Evolutionary conservation across 2,113 vertebrate species (phyloP).

Genomic region (Lamprologus sp.): DNA sequence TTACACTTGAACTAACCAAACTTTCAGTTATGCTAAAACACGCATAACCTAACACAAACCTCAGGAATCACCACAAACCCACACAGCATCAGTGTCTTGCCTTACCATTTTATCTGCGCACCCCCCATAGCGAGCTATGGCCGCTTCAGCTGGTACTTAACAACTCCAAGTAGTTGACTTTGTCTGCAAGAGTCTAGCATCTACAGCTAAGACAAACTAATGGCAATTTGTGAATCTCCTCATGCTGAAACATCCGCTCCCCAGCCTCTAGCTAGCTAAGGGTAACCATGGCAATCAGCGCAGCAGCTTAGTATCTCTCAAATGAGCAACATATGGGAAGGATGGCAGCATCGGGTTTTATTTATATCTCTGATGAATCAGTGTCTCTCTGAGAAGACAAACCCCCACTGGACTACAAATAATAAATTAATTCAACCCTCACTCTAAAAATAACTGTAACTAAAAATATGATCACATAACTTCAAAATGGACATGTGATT

Average conservation of each 20-base stretch:
- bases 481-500: slow-evolving; percentile 23
- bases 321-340: not conserved
- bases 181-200: not conserved
- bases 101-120: slow-evolving; percentile 75
- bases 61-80: not conserved
- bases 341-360: not conserved
- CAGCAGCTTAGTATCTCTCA: not conserved
- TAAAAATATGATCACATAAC: not conserved
- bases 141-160: not conserved
- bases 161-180: not conserved
- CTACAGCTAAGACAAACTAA: slow-evolving; percentile 24
- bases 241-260: not conserved
- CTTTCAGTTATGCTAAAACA: not conserved
- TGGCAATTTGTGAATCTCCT: not conserved
- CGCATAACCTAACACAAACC: not conserved
- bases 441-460: not conserved
- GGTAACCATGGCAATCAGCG: not conserved
- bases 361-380: not conserved
- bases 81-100: not conserved
- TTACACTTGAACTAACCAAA: not conserved
- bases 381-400: not conserved
- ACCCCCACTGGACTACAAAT: not conserved
- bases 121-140: slow-evolving; percentile 58
- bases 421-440: not conserved
- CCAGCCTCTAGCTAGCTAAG: not conserved